Conservation (phyloP, 1,140 invertebrate genomes). For the Sycobia sp. region DNA sequence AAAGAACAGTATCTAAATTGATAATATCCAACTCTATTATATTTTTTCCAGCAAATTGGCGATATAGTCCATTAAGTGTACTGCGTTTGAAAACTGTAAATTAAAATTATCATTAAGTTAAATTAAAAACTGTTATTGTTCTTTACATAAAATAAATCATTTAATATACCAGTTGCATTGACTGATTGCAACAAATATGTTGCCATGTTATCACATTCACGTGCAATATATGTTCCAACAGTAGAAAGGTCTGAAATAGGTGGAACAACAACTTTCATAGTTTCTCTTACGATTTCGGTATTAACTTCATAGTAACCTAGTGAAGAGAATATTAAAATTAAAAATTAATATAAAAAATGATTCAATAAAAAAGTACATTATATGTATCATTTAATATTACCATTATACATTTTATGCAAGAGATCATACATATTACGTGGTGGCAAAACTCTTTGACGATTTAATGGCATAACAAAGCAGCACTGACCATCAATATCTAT, state of each 20-base stretch:
- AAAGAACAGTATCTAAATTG: slow-evolving; percentile 67
- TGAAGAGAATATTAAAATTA: slow-evolving; percentile 21
- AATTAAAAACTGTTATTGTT: background rate
- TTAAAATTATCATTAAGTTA: slow-evolving; percentile 13
- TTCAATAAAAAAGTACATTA: slow-evolving; percentile 17
- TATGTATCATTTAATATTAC: slow-evolving; percentile 51
- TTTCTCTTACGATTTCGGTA: slow-evolving; percentile 76
- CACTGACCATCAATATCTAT: slow-evolving; percentile 76
- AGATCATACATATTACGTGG: slow-evolving; percentile 79
- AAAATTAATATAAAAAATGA: slow-evolving; percentile 8
- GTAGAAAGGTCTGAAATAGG: slow-evolving; percentile 69
- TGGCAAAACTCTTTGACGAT: slow-evolving; percentile 76
- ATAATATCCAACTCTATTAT: slow-evolving; percentile 75
- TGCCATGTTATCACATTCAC: slow-evolving; percentile 72
- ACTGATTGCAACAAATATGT: slow-evolving; percentile 76
- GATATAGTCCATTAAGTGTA: slow-evolving; percentile 67
- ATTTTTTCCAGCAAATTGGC: slow-evolving; percentile 76
- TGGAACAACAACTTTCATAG: slow-evolving; percentile 78
- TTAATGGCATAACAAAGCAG: slow-evolving; percentile 89
- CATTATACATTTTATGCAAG: slow-evolving; percentile 77
- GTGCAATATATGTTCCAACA: slow-evolving; percentile 73
- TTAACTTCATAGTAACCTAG: slow-evolving; percentile 83
- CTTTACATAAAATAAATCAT: slow-evolving; percentile 11
- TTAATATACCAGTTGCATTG: slow-evolving; percentile 47
- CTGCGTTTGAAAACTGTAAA: slow-evolving; percentile 76